These are phyloP conservation scores for Zosterops borbonicus DNA, from an alignment of 2,113 vertebrate genomes.

Conservation along the genomic window DNA sequence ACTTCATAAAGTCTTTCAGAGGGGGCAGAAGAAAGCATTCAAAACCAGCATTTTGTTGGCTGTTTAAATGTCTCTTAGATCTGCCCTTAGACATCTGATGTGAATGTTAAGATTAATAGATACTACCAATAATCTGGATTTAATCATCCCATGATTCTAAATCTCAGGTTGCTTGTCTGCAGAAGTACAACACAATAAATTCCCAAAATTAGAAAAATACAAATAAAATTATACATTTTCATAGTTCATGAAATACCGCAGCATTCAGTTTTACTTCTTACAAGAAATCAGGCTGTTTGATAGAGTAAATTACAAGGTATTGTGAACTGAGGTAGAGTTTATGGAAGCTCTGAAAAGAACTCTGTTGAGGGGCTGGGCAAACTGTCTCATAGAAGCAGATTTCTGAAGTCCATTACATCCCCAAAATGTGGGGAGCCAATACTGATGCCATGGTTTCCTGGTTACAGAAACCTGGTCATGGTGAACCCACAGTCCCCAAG, in stretches of 20 bases:
- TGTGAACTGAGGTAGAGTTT: neutral
- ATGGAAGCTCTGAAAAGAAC: neutral
- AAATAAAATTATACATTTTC: neutral
- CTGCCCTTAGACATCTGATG: fast-evolving
- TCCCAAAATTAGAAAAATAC: neutral
- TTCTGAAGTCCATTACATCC: neutral
- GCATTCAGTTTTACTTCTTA: neutral
- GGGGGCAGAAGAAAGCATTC: neutral
- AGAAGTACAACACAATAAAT: neutral
- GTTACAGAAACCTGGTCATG: neutral
- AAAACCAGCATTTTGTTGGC: neutral
- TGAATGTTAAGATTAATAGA: neutral
- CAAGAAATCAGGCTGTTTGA: neutral
- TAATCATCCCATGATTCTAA: neutral
- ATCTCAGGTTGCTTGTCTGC: neutral
- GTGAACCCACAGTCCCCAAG: neutral
- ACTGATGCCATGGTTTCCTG: neutral
- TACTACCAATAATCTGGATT: neutral
- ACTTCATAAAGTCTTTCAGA: neutral
- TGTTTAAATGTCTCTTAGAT: neutral
- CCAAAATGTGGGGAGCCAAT: neutral
- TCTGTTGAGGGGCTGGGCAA: neutral
- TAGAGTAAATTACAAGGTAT: neutral
- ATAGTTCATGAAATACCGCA: neutral
- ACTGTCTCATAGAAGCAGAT: neutral